Evolutionary conservation across 30 jellyfish, hydroid and myxozoan genomes (phyloP), one percentile per base, ranked within the genome.

Genomic region (Mastigias papua): DNA sequence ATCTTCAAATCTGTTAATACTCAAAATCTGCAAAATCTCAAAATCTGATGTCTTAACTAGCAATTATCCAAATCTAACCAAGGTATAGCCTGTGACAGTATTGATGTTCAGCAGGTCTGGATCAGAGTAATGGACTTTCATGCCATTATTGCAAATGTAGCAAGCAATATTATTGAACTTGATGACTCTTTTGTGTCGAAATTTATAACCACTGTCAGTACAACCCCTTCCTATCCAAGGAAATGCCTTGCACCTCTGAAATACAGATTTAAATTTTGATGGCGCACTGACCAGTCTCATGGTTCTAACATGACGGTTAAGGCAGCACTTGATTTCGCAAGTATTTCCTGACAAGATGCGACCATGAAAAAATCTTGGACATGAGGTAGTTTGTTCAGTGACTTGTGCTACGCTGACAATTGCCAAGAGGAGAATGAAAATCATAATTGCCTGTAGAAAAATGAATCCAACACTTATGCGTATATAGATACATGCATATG

Each of bases 291-390:
- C n/a, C n/a, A n/a, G n/a, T n/a, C n/a, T n/a, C n/a, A n/a, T n/a
- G n/a, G n/a, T 28, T 50, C 25, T 0, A 20, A 70, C 73, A 6
- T 76, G n/a, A 22, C 16, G 30, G 2, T 21, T 32, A n/a, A 76
- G 60, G 58, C 87, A 76, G 72, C 87, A 76, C 4, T 34, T 26
- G 48, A 76, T 46, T 19, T 28, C 15, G 75, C 87, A 76, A 6
- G 51, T 49, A 30, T 76, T 26, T 1, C 87, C 87, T 4, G 61
- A 5, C 34, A 48, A 8, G 28, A 76, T 48, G 29, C 4, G 30
- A n/a, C 87, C 87, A n/a, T 76, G 54, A 4, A 15, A 4, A 4
- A 42, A 42, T 8, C 54, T 42, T 8, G 13, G 13, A 4, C 13
- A 42, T 42, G 7, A 15, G 7, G 54, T 4, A 4, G 54, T 15